Conservation (phyloP, 2,797 vertebrate genomes). For the Selene dorsalis region DNA sequence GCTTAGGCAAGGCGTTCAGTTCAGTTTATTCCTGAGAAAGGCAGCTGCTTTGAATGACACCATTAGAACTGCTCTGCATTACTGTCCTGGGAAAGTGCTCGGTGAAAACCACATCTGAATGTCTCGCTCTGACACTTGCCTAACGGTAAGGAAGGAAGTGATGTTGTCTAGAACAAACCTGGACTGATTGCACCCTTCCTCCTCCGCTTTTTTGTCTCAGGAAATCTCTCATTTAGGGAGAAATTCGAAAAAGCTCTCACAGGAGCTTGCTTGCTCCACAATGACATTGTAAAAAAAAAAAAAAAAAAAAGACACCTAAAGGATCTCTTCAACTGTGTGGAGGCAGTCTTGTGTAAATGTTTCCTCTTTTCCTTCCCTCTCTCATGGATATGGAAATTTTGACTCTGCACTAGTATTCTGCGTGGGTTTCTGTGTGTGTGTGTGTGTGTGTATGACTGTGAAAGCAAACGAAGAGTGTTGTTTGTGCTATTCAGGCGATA, state of each 20-base stretch:
- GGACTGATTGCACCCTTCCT: conserved; percentile 86
- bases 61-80: conserved; percentile 75
- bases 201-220: conserved; percentile 76
- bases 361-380: conserved; percentile 71
- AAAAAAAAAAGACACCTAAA: conserved; percentile 72
- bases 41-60: conserved; percentile 81
- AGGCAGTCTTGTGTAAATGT: conserved; percentile 78
- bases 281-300: conserved; percentile 69
- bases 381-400: conserved; percentile 80
- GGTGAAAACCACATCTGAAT: conserved; percentile 79
- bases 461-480: conserved; percentile 59
- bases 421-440: conserved; percentile 30
- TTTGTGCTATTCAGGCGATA: conserved; percentile 71
- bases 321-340: conserved; percentile 64
- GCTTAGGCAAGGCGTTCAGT: conserved; percentile 82
- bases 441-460: conserved; percentile 21
- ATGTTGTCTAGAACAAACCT: conserved; percentile 85
- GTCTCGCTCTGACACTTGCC: conserved; percentile 76
- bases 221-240: conserved; percentile 79
- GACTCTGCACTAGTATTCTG: conserved; percentile 52
- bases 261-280: conserved; percentile 71
- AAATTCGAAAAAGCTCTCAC: conserved; percentile 66
- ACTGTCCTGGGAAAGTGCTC: conserved; percentile 79
- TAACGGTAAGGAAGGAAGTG: conserved; percentile 82
- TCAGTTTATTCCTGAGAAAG: conserved; percentile 77